Conservation (phyloP, 2,888 invertebrate species). For the Platycnemis pennipes region DNA sequence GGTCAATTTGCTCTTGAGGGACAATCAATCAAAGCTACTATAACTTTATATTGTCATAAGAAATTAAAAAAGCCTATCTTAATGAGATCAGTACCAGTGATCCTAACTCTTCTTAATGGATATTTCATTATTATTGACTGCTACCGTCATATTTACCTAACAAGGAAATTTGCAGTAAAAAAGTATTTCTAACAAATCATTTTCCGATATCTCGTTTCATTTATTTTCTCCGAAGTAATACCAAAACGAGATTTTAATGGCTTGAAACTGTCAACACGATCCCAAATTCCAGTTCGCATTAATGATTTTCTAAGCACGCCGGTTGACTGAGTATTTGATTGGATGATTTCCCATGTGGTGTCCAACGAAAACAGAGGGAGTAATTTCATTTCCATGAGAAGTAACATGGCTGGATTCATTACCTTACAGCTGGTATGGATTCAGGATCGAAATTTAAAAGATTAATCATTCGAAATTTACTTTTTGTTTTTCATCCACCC, state of each 20-base stretch:
- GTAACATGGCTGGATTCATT: constrained; percentile 14
- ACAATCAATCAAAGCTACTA: no score
- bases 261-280: neutral
- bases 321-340: neutral
- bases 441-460: neutral
- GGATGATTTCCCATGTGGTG: neutral
- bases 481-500: no score
- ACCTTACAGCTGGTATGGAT: neutral
- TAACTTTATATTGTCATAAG: no score
- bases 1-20: no score
- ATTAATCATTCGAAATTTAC: neutral
- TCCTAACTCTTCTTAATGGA: no score
- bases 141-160: no score
- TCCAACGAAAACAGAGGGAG: neutral
- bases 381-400: neutral
- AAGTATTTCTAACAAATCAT: no score
- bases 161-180: no score
- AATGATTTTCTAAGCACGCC: neutral
- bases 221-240: neutral
- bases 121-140: no score
- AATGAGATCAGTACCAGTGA: no score
- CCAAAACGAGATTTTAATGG: neutral
- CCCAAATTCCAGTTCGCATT: neutral
- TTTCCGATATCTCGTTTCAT: no score
- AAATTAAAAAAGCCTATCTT: no score